Base-by-base conservation (phyloP, 2,797 vertebrate genomes). In the Lutjanus campechanus region DNA sequence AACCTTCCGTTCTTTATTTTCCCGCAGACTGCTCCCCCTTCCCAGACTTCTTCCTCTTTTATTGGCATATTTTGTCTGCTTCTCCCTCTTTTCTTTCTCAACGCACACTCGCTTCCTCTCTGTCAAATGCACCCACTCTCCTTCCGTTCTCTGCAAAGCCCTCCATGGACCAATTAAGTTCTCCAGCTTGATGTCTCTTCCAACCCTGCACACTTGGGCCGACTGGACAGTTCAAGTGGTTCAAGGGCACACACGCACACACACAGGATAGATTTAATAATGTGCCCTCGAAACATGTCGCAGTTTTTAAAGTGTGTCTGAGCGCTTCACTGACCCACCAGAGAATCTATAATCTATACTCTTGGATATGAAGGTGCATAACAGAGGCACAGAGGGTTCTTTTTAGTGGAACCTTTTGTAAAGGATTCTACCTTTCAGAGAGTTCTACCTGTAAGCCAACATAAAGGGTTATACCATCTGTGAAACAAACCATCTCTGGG, bases 111-210 rank as follows among this genome's bases (percentile, higher is more conserved):
- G 19, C 54, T 43, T 74, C 41, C 50, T 13, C 71, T 66, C 36
- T 80, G 63, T 83, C 69, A 65, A 64, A 70, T 11, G 36, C 68
- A 47, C 20, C n/a, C 54, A 20, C 65, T 46, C 61, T 58, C 64
- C 55, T 29, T 76, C 70, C 68, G 41, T 82, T 79, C 68, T 62
- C 69, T 22, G 43, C 60, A 70, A 76, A 83, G 56, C 69, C 78
- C 88, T 89, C 89, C 7, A 22, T 6, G 81, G 91, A 82, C 90
- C 90, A 91, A 93, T 92, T 93, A 92, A 74, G 80, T 87, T 79
- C 73, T 84, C 77, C 58, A 67, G 73, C 73, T 79, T 83, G 68
- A 84, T 80, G 76, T 89, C 69, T 88, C 51, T 78, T 56, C 79
- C 79, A 65, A 64, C 78, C 66, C 53, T 40, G 17, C 66, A 63